phyloP scores from a whole-genome alignment of 2,113 vertebrate species.

The Myocastor coypus region DNA sequence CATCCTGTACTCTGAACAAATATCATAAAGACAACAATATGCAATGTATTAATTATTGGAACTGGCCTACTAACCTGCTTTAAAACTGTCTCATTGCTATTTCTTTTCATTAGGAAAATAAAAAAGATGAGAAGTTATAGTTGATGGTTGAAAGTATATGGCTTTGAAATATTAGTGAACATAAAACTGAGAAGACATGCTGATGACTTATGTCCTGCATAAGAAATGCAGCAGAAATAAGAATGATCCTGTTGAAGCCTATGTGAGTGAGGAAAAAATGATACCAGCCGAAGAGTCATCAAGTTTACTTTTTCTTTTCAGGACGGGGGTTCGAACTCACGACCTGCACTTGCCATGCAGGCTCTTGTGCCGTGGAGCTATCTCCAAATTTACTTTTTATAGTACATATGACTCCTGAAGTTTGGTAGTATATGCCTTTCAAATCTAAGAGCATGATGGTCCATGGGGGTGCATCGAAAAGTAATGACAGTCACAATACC shows the following conservation, averaged over 20 bases:
- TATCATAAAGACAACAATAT: too few relatives aligned
- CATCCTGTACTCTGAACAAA: too few relatives aligned
- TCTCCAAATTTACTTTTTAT: not conserved
- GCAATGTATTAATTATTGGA: too few relatives aligned
- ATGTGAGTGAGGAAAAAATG: not conserved
- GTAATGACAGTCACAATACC: not conserved
- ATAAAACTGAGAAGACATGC: not conserved
- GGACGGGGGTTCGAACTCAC: too few relatives aligned
- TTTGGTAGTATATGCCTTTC: not conserved
- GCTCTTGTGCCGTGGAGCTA: too few relatives aligned
- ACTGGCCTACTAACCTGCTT: too few relatives aligned
- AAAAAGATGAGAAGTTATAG: not conserved
- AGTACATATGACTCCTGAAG: not conserved
- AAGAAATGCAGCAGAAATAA: not conserved
- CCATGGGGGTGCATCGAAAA: not conserved
- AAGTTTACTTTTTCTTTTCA: not conserved
- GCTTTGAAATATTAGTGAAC: not conserved
- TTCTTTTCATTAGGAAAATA: too few relatives aligned
- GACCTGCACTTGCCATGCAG: too few relatives aligned
- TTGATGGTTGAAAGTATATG: not conserved
- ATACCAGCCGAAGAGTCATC: not conserved
- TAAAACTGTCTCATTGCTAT: too few relatives aligned
- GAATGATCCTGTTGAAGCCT: not conserved
- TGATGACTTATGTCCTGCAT: not conserved
- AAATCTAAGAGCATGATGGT: not conserved